These are phyloP conservation scores for Mionectes olivaceus DNA, from an alignment of 2,797 vertebrate genomes.

Conservation along the genomic window DNA sequence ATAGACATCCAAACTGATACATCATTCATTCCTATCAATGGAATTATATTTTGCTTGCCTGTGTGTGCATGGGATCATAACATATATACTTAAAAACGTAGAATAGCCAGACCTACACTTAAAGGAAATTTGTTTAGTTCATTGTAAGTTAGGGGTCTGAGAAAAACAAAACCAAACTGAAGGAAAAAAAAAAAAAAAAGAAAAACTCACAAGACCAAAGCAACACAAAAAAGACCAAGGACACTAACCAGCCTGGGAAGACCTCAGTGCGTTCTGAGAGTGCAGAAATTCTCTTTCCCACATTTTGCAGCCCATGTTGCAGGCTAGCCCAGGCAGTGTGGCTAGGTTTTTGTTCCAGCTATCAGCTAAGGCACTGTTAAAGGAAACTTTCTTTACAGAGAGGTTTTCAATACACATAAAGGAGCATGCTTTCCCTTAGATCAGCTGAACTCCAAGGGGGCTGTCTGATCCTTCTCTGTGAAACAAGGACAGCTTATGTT, in stretches of 20 bases:
- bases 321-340: not conserved
- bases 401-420: slow-evolving; percentile 24
- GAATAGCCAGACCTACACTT: not conserved
- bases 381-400: slow-evolving; percentile 34
- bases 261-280: not conserved
- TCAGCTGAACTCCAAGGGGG: slow-evolving; percentile 32
- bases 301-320: slow-evolving; percentile 43
- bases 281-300: slow-evolving; percentile 38
- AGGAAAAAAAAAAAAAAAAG: too few species aligned
- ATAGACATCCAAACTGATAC: not conserved
- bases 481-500: slow-evolving; percentile 69
- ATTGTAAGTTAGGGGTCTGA: not conserved
- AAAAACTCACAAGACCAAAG: too few species aligned
- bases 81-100: not conserved
- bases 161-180: not conserved
- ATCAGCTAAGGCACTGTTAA: slow-evolving; percentile 45
- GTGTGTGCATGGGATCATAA: not conserved
- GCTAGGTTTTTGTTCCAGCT: slow-evolving; percentile 54
- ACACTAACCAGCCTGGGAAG: not conserved
- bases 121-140: not conserved
- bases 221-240: not conserved
- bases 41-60: not conserved
- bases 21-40: not conserved
- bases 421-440: slow-evolving; percentile 17
- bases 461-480: slow-evolving; percentile 54